phyloP scores from a whole-genome alignment of 2,113 vertebrate genomes.

The Porphyrio hochstetteri region DNA sequence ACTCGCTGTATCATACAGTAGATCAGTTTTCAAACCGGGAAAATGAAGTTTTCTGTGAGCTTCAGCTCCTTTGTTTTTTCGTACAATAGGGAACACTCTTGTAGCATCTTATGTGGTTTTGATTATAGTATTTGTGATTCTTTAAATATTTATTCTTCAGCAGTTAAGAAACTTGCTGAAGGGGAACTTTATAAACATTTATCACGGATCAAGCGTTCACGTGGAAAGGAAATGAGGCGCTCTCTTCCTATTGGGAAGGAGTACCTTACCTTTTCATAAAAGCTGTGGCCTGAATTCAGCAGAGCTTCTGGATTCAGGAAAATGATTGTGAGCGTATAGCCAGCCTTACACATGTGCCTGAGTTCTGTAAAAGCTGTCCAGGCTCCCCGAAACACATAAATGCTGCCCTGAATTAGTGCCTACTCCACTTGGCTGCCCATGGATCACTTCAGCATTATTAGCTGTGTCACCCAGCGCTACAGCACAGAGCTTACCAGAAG shows the following conservation, averaged over 20 bases:
- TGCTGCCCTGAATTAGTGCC: not conserved
- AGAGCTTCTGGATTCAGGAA: not conserved
- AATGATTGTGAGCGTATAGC: not conserved
- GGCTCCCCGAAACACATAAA: not conserved
- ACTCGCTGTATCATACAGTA: not conserved
- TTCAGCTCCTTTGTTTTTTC: conserved; percentile 30
- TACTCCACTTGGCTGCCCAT: not conserved
- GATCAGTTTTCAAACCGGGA: conserved; percentile 54
- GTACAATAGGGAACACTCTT: not conserved
- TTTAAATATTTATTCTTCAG: conserved; percentile 55
- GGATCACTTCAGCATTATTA: not conserved
- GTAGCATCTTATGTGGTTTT: conserved; percentile 41
- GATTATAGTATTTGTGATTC: conserved; percentile 43
- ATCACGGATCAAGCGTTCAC: not conserved
- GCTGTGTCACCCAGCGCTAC: not conserved
- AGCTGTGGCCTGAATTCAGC: not conserved
- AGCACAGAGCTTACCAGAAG: not conserved
- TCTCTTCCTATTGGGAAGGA: conserved; percentile 7
- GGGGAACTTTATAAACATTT: conserved; percentile 34
- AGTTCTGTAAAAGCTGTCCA: not conserved
- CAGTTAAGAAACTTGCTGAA: conserved; percentile 36
- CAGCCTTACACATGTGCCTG: not conserved
- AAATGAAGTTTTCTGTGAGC: conserved; percentile 39
- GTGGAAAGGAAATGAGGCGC: conserved; percentile 27
- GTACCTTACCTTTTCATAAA: conserved; percentile 15